phyloP scores from a whole-genome alignment of 2,888 invertebrate species.

The Deroplatys truncata region DNA sequence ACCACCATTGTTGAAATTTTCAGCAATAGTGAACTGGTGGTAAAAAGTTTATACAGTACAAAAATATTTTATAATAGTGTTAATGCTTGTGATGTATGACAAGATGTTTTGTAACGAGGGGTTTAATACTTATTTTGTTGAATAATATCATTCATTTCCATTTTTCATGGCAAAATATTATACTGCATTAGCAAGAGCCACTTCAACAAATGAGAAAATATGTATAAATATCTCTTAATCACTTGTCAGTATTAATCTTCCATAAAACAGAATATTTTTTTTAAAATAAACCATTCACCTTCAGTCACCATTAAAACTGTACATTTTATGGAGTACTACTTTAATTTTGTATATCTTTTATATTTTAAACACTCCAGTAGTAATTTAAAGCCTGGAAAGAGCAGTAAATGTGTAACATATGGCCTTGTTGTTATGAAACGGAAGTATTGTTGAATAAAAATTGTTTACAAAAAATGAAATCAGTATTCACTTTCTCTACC shows the following conservation, averaged over 20 bases:
- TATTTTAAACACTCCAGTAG: background rate
- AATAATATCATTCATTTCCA: background rate
- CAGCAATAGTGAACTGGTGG: background rate
- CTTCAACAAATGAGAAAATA: background rate
- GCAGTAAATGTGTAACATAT: background rate
- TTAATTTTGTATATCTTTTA: background rate
- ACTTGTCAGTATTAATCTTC: background rate
- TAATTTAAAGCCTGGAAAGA: background rate
- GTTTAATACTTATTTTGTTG: background rate
- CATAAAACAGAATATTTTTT: background rate
- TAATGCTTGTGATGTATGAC: background rate
- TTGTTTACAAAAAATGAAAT: background rate
- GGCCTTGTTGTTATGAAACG: background rate
- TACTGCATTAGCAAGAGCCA: background rate
- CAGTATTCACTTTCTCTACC: no score
- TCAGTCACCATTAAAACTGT: background rate
- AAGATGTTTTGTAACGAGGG: background rate
- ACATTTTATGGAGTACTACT: background rate
- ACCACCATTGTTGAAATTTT: background rate
- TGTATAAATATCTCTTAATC: background rate
- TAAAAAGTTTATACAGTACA: background rate
- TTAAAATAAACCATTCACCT: background rate
- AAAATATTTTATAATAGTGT: background rate
- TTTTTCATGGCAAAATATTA: background rate
- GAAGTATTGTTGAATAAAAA: background rate